These are phyloP conservation scores for Gryllus longicercus DNA, from an alignment of 2,888 invertebrate species.

Conservation along the genomic window DNA sequence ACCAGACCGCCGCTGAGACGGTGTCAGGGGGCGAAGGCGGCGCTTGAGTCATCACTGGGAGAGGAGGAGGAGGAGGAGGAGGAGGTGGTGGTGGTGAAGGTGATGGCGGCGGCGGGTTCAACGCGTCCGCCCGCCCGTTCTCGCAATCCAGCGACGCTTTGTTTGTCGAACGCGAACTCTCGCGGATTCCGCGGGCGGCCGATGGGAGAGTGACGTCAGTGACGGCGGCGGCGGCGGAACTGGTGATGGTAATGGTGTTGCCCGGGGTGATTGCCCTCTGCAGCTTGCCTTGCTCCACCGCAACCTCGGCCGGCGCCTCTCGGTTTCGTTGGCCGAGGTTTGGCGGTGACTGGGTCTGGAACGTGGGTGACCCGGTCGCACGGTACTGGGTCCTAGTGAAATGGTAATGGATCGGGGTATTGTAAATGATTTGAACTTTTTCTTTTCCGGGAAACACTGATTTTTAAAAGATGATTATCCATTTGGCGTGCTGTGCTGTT, in stretches of 20 bases:
- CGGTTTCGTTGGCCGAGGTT: background rate
- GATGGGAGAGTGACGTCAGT: background rate
- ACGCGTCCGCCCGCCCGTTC: background rate
- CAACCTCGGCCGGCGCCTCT: background rate
- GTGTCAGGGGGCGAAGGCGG: no score
- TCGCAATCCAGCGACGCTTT: background rate
- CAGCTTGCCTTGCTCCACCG: background rate
- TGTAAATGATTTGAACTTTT: no score
- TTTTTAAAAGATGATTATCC: no score
- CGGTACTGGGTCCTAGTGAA: background rate
- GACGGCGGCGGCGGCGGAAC: background rate
- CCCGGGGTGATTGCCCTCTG: background rate
- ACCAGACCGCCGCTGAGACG: no score
- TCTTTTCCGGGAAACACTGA: no score
- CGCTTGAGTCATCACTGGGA: no score
- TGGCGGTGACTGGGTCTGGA: background rate
- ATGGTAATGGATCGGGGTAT: no score
- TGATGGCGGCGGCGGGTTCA: no score
- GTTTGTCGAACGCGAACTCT: background rate
- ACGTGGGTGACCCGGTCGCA: background rate
- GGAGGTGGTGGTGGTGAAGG: no score
- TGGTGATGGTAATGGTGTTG: background rate
- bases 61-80: no score
- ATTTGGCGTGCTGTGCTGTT: no score
- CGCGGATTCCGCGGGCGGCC: background rate